phyloP scores from a whole-genome alignment of 2,797 vertebrate species.

The Odontamblyopus lacepedii region DNA sequence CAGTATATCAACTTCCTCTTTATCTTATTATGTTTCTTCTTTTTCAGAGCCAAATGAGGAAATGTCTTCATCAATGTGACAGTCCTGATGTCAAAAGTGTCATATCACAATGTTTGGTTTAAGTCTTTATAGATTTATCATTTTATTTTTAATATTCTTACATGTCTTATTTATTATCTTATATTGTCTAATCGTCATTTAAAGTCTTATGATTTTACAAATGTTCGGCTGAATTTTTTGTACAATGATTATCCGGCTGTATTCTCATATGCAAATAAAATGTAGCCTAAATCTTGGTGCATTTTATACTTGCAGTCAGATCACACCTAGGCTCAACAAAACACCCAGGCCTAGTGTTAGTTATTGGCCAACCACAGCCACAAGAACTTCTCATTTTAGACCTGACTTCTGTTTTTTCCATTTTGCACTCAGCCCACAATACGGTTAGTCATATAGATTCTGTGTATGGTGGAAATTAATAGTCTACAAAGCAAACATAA shows the following conservation, averaged over 20 bases:
- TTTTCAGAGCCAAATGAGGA: conserved; percentile 74
- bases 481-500: neutral
- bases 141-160: conserved; percentile 17
- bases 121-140: conserved; percentile 4
- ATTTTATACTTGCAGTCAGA: neutral
- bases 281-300: neutral
- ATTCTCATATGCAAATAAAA: conserved; percentile 40
- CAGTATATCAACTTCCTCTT: neutral
- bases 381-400: conserved; percentile 42
- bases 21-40: conserved; percentile 19
- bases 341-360: neutral
- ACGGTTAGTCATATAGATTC: neutral
- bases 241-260: conserved; percentile 29
- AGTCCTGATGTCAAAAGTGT: neutral
- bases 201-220: conserved; percentile 23
- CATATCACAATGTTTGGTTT: conserved; percentile 18
- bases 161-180: conserved; percentile 54
- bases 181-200: conserved; percentile 25
- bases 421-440: conserved; percentile 35
- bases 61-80: conserved; percentile 53
- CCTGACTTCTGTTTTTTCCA: conserved; percentile 41
- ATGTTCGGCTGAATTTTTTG: conserved; percentile 42
- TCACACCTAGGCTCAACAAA: conserved; percentile 1
- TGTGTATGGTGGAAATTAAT: neutral
- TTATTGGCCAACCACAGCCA: conserved; percentile 4